Evolutionary conservation across 2,113 vertebrate species (phyloP).

Genomic region (Tautogolabrus adspersus): DNA sequence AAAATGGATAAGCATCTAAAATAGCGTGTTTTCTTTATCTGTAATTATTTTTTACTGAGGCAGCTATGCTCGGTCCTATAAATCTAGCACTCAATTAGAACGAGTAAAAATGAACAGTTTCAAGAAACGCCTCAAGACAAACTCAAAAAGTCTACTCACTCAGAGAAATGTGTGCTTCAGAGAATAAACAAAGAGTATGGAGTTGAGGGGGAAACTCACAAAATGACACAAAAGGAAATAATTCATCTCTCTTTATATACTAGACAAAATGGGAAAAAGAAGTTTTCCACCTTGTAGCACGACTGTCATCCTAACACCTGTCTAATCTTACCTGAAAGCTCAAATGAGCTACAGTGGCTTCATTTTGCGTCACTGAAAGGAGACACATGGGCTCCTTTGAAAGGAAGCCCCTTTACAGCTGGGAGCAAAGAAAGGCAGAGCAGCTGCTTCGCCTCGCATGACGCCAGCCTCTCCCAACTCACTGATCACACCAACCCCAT

Average conservation of each 20-base stretch:
- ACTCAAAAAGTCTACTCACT: constrained; percentile 15
- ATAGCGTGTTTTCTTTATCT: constrained; percentile 31
- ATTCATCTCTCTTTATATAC: constrained; percentile 19
- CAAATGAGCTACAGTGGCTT: constrained; percentile 53
- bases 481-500: constrained; percentile 50
- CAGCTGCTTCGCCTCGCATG: constrained; percentile 62
- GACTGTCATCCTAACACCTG: constrained; percentile 59
- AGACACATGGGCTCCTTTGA: constrained; percentile 65
- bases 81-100: constrained; percentile 8
- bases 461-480: constrained; percentile 46
- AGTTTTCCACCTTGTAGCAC: constrained; percentile 37
- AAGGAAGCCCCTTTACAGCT: constrained; percentile 59
- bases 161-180: background rate
- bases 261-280: constrained; percentile 37
- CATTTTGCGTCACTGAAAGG: constrained; percentile 61
- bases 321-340: constrained; percentile 59
- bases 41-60: constrained; percentile 23
- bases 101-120: constrained; percentile 1
- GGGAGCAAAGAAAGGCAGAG: constrained; percentile 58
- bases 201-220: constrained; percentile 1
- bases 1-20: constrained; percentile 50
- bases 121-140: constrained; percentile 11
- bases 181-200: constrained; percentile 16
- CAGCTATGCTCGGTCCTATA: constrained; percentile 13
- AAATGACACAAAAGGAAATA: background rate